Evolutionary conservation across 2,888 invertebrate genomes (phyloP), one percentile per base, ranked within the genome.

Genomic region (Lamproptera curius): DNA sequence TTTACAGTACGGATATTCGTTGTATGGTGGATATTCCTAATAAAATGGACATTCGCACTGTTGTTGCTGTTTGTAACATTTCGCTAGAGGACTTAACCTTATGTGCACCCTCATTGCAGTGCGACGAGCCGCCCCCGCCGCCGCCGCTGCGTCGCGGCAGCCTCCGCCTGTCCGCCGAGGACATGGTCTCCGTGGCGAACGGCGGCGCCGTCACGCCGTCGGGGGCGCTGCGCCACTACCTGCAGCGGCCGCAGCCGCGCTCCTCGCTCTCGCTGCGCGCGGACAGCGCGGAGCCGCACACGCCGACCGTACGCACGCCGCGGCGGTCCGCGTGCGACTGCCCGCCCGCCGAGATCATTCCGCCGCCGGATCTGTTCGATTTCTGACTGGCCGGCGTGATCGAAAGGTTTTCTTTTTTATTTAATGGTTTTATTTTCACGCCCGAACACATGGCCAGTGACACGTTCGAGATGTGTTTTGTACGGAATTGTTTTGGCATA

Each of bases 121-220:
- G 59, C 44, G 34, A 58, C 45, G 33, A 56, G 43, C 65, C 63
- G 8, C 63, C 68, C 0, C 72, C 68, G 0, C 72, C 75, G 1
- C 76, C 79, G 1, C 79, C 78, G 0, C 76, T 81, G 0, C 59
- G 83, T 20, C 65, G 75, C 5, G 82, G 79, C 63, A 72, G 75
- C 47, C 67, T 82, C n/a, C 72, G 80, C 8, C 76, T 85, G 1
- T 84, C 86, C 26, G 80, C 84, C 9, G 86, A 84, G 42, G 81
- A 85, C 60, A 85, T 87, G 78, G 81, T 83, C 11, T 62, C 76
- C 2, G 73, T 86, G 1, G 87, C 86, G 42, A 86, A 87, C 71
- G 86, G 81, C 1, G 88, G 87, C 1, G 64, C 74, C 39, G 53
- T 78, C 0, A 86, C 86, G 0, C 65, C 77, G 0, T 70, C 81